Evolutionary conservation across 2,888 invertebrate species (phyloP), one percentile per base, ranked within the genome.

Genomic region (Lithophane ornitopus): DNA sequence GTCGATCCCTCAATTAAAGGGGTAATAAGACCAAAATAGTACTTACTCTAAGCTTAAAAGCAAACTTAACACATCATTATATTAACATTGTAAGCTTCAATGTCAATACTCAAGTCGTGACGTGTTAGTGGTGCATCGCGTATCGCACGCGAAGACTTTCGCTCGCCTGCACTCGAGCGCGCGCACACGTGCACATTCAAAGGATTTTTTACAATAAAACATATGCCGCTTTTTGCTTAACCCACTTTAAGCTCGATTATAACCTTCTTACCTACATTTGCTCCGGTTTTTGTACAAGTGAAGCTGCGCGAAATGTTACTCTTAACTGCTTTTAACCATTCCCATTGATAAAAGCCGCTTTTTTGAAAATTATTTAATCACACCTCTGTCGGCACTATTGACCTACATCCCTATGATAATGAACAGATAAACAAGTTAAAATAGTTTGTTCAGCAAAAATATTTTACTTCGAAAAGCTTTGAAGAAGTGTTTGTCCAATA

Each of bases 261-360:
- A 94, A 94, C 96, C 96, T 95, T 96, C 96, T 96, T 96, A 96
- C 96, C 96, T 95, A 96, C 94, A 96, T 96, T 96, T 93, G 95
- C 94, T 93, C 85, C 92, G 94, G 92, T 94, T 93, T 94, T 96
- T 94, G 94, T 95, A 88, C 88, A 90, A 89, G 90, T 91, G 90
- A 92, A 93, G 88, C 88, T 76, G 85, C 81, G 86, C 84, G 74
- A 88, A 88, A 83, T 82, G 85, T 88, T 88, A 86, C 80, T 80
- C 81, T 70, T 77, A 78, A 85, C 82, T 87, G 81, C 73, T 87
- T 83, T 86, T 79, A 85, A 86, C 79, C 68, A 78, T 83, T 84
- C 63, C 70, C 59, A 82, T 87, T 82, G 84, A 86, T 54, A 56
- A 72, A 72, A 39, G 73, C 81, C 70, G 81, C 76, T 70, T 75